phyloP scores from a whole-genome alignment of 2,888 invertebrate species.

The Homarus gammarus region DNA sequence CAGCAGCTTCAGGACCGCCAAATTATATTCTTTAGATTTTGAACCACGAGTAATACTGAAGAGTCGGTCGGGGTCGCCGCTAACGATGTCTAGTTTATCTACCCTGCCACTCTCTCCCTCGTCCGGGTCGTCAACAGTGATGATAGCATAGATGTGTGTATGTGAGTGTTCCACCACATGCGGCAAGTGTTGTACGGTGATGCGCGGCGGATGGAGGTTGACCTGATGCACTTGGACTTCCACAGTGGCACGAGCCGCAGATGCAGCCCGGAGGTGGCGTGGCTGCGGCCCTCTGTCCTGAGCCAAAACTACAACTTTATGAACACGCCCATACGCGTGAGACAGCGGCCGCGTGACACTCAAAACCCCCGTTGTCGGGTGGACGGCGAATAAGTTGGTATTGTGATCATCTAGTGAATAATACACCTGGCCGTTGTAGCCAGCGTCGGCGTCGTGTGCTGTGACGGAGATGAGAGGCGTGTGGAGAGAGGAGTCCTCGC shows the following conservation, averaged over 20 bases:
- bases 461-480: conserved; percentile 80
- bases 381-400: conserved; percentile 94
- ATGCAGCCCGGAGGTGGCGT: conserved; percentile 73
- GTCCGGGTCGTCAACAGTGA: conserved; percentile 90
- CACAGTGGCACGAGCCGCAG: conserved; percentile 56
- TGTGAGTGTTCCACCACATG: conserved; percentile 89
- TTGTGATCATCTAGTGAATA: conserved; percentile 92
- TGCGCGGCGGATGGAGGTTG: conserved; percentile 91
- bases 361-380: conserved; percentile 94
- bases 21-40: conserved; percentile 79
- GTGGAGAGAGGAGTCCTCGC: conserved; percentile 92
- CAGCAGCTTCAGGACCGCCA: conserved; percentile 62
- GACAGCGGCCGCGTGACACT: conserved; percentile 89
- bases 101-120: conserved; percentile 91
- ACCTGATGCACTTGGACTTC: conserved; percentile 82
- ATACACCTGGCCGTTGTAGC: conserved; percentile 97
- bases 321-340: conserved; percentile 85
- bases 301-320: conserved; percentile 89
- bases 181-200: conserved; percentile 88
- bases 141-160: conserved; percentile 92
- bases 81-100: conserved; percentile 88
- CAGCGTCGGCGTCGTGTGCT: conserved; percentile 97
- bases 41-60: conserved; percentile 87
- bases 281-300: conserved; percentile 89
- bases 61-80: conserved; percentile 93